Conservation (phyloP, 2,888 invertebrate species). For the Drosophila peninsularis region DNA sequence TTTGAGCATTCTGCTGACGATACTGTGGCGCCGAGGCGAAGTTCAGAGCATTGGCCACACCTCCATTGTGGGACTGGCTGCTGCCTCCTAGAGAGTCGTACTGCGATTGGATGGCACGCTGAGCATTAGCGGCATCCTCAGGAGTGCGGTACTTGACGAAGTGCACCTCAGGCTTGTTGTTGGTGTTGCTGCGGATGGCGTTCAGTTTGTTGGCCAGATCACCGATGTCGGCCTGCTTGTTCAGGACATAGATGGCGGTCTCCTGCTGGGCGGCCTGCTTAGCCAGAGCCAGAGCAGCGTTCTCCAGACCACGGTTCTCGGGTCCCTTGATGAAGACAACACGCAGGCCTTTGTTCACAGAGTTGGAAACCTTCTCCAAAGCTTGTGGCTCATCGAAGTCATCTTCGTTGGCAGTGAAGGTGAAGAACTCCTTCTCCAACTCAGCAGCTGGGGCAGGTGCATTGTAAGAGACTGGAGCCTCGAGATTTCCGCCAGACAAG, state of each 20-base stretch:
- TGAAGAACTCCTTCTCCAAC: conserved; percentile 77
- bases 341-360: conserved; percentile 78
- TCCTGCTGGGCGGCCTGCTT: conserved; percentile 82
- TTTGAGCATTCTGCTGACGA: conserved; percentile 55
- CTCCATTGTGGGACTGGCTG: conserved; percentile 71
- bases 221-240: conserved; percentile 78
- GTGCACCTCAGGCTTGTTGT: conserved; percentile 83
- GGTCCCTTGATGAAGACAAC: conserved; percentile 83
- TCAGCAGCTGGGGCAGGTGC: conserved; percentile 63
- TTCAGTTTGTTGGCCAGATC: conserved; percentile 76
- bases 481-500: conserved; percentile 30
- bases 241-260: conserved; percentile 83
- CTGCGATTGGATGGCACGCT: conserved; percentile 80
- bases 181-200: conserved; percentile 63
- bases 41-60: conserved; percentile 76
- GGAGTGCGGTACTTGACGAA: conserved; percentile 83
- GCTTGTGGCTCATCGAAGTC: conserved; percentile 68
- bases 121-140: conserved; percentile 82
- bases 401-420: conserved; percentile 78
- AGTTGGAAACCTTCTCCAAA: conserved; percentile 53
- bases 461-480: conserved; percentile 55
- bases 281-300: conserved; percentile 80
- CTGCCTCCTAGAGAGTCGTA: conserved; percentile 78
- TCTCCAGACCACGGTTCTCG: conserved; percentile 80
- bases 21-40: conserved; percentile 69